Evolutionary conservation across 1,140 invertebrate species (phyloP).

Genomic region (Drusus annulatus): DNA sequence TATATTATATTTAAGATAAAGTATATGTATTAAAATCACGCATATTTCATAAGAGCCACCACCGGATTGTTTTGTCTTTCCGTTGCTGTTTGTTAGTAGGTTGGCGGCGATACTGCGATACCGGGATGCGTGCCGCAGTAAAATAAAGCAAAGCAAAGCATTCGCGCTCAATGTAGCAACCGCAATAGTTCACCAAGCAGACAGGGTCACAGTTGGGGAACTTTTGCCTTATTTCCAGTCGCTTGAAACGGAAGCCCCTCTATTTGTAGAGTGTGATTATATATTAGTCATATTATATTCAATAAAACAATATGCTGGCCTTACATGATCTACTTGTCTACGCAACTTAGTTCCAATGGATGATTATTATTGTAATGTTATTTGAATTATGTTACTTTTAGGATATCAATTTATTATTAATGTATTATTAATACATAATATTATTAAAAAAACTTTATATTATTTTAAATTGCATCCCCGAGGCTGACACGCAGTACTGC

Average conservation of each 20-base stretch:
- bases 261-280: conserved; percentile 31
- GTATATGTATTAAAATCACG: conserved; percentile 51
- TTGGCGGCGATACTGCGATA: conserved; percentile 2
- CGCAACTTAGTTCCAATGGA: conserved; percentile 42
- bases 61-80: conserved; percentile 44
- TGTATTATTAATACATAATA: conserved; percentile 50
- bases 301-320: conserved; percentile 38
- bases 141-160: neutral
- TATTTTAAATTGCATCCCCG: conserved; percentile 45
- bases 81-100: conserved; percentile 26
- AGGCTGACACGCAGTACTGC: neutral
- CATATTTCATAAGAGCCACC: conserved; percentile 53
- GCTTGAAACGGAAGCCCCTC: no score
- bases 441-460: conserved; percentile 48
- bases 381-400: conserved; percentile 51
- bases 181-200: neutral
- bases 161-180: neutral
- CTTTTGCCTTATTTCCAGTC: conserved; percentile 15
- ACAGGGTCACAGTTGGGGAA: conserved; percentile 16
- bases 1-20: conserved; percentile 56
- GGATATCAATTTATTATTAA: conserved; percentile 52
- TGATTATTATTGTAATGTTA: conserved; percentile 39
- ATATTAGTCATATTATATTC: conserved; percentile 41
- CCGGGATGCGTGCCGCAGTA: neutral
- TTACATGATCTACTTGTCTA: conserved; percentile 48